phyloP scores from a whole-genome alignment of 2,888 invertebrate genomes.

The Hydraecia micacea region DNA sequence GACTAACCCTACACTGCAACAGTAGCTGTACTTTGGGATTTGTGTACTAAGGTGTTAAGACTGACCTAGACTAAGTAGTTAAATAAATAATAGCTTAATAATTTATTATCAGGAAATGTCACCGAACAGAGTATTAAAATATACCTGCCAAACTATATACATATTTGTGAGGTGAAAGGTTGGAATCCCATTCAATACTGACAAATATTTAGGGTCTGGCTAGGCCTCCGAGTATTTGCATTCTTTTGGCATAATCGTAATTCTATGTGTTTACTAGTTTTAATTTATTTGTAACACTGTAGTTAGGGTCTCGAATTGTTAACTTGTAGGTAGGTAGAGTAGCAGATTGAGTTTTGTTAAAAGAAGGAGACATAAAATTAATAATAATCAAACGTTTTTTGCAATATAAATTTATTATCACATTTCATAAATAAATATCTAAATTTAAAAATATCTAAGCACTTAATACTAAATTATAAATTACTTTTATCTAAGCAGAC shows the following conservation, averaged over 20 bases:
- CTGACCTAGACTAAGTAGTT: neutral
- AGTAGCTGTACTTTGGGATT: neutral
- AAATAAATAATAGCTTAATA: neutral
- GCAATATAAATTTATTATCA: conserved; percentile 89
- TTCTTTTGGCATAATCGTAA: conserved; percentile 41
- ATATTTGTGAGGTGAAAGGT: conserved; percentile 48
- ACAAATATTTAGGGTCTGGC: conserved; percentile 56
- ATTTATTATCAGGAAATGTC: conserved; percentile 19
- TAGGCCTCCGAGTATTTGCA: conserved; percentile 52
- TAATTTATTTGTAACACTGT: conserved; percentile 11
- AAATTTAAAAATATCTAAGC: conserved; percentile 81
- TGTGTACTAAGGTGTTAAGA: neutral
- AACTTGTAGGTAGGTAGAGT: neutral
- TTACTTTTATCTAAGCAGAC: conserved; percentile 83
- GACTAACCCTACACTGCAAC: neutral
- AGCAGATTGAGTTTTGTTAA: neutral
- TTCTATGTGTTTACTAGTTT: conserved; percentile 34
- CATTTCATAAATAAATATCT: conserved; percentile 88
- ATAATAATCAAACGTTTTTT: conserved; percentile 18
- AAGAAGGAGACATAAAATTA: neutral
- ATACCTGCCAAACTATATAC: conserved; percentile 1
- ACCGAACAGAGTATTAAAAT: conserved; percentile 11
- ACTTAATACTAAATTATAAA: conserved; percentile 85
- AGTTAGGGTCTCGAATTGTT: neutral
- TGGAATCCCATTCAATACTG: conserved; percentile 50